Base-by-base conservation (phyloP, 1,140 invertebrate genomes). In the Holotrichia oblita region DNA sequence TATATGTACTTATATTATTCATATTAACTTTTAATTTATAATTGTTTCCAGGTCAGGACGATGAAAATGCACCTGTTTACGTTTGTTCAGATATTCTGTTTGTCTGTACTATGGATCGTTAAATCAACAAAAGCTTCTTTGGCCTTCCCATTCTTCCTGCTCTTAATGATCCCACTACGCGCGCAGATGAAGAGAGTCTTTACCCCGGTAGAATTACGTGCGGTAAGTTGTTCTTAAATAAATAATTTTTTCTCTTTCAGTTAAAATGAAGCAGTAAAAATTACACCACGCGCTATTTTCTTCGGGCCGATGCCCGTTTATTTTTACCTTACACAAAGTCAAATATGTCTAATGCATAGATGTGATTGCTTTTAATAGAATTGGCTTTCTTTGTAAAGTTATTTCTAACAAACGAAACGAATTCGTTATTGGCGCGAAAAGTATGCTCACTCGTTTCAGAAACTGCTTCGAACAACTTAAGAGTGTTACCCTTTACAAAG, bases 11-110 rank as follows among this genome's bases (percentile, higher is more conserved):
- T 34, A 34, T 4, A 34, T 34, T 2, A 34, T 34, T 2, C 27
- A 34, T 34, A 34, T 34, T 34, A 34, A 34, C 1, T 34, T 4
- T n/a, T n/a, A n/a, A 34, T 4, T 74, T 74, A 12, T 59, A 40
- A 85, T 83, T 81, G 77, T 61, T 89, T 89, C 22, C 86, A 95
- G 94, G 95, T 98, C 3, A 93, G 93, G 81, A 97, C 96, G 0
- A 90, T 93, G 85, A 97, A 97, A 86, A 97, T 99, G 96, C 96
- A 98, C 86, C 84, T 97, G 9, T 99, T 93, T 87, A 99, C 97
- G 0, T 80, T 93, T 7, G 92, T 97, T 78, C 97, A 99, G 88
- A 86, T 97, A 9, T 81, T 92, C 0, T 95, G 94, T 83, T 88
- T 98, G 64, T 90, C 89, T 0, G 76, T 95, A 2, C 87, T 98